Conservation (phyloP, 53 echinoderm and acorn worm species). For the Apostichopus leukothele region DNA sequence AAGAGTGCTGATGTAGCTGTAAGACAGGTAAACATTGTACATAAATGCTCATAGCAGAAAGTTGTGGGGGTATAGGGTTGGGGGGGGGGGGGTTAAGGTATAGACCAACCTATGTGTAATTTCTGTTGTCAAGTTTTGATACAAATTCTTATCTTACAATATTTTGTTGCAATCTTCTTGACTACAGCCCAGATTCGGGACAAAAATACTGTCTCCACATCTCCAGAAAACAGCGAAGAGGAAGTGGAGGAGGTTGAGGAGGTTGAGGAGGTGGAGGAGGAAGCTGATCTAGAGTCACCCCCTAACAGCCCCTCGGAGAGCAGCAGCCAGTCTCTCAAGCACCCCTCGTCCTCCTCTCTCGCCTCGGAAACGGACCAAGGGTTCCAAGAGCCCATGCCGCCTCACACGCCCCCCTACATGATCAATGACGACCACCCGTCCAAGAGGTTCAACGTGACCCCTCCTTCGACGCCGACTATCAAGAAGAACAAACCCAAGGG, state of each 20-base stretch:
- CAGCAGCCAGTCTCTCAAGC: conserved; percentile 78
- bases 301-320: conserved; percentile 75
- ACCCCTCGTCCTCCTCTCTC: conserved; percentile 84
- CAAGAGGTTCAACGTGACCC: conserved; percentile 60
- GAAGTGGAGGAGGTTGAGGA: not conserved
- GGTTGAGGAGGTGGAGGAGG: not conserved
- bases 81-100: too few relatives aligned
- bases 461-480: conserved; percentile 65
- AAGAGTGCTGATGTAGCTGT: too few relatives aligned
- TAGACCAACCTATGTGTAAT: too few relatives aligned
- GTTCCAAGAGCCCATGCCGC: conserved; percentile 39
- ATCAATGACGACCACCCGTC: conserved; percentile 51
- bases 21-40: too few relatives aligned
- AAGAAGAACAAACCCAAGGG: conserved; percentile 69
- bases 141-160: too few relatives aligned
- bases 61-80: too few relatives aligned
- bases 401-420: conserved; percentile 38
- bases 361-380: conserved; percentile 54
- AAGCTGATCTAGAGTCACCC: conserved; percentile 17
- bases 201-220: not conserved
- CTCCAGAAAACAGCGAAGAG: conserved; percentile 24
- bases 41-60: too few relatives aligned
- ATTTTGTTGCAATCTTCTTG: not conserved
- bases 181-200: conserved; percentile 36
- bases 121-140: too few relatives aligned